Evolutionary conservation across 2,113 vertebrate genomes (phyloP), one percentile per base, ranked within the genome.

Genomic region (Poecilia latipinna): DNA sequence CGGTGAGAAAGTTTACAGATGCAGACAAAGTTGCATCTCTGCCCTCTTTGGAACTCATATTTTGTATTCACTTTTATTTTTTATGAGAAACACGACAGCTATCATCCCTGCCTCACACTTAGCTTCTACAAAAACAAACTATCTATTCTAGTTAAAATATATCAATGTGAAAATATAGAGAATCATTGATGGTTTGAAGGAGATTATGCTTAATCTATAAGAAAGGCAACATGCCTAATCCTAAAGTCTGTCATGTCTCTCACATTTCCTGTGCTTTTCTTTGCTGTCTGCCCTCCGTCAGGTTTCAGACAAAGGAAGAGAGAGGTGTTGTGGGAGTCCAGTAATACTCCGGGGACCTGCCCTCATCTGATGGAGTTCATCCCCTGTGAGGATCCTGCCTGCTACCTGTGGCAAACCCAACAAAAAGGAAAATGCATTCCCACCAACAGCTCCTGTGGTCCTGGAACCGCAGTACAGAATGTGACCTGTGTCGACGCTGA

Each of bases 301-400:
- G 97, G 96, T 65, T 98, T 97, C 86, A 95, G 88, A 90, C 94
- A 94, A 86, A 96, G 97, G 70, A 94, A 90, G 5, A 94, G 97
- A 51, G 91, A 94, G 5, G 90, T 97, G 31, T 11, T 96, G 0
- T 92, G 93, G 84, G 95, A 96, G 82, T 88, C 94, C 0, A 90
- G 88, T 19, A 93, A 87, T 37, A 80, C 87, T 17, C 37, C 68
- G 7, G 92, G 92, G 0, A 86, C 37, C 0, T 99, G 98, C 82
- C 95, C 95, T 0, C 97, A 98, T 70, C 82, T 98, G 81, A 75
- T 92, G 32, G 98, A 99, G 86, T 95, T 95, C 29, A 82, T 97
- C 72, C 96, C 96, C 1, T 99, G 98, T 48, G 97, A 99, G 3
- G 95, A 97, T 32, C 95, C 96, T 0, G 6, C 79, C 67, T 99